Evolutionary conservation across 2,888 invertebrate species (phyloP).

Genomic region (Nemoura dubitans): DNA sequence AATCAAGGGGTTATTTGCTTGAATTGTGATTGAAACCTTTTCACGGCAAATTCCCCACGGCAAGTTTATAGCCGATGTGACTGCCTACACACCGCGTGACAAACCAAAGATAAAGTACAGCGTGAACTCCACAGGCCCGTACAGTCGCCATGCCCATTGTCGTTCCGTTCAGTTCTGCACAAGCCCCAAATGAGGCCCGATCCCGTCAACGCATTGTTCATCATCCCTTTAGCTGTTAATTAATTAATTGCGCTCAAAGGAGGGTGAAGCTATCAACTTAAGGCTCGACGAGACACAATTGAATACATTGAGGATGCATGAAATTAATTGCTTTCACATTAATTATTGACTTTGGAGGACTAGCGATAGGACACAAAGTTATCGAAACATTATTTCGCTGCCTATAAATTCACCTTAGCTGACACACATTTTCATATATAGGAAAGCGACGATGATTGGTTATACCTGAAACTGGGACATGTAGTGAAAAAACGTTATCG

Average conservation of each 20-base stretch:
- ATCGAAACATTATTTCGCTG: background rate
- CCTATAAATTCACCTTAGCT: background rate
- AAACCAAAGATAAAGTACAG: background rate
- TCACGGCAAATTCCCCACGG: background rate
- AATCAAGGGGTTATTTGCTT: background rate
- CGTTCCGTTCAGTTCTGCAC: background rate
- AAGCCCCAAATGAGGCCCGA: background rate
- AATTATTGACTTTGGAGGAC: background rate
- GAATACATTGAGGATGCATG: background rate
- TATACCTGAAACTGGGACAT: background rate
- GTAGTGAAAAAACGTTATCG: background rate
- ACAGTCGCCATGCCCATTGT: background rate
- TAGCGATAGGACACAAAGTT: background rate
- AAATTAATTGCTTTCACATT: background rate
- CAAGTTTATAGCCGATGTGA: background rate
- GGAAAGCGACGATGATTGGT: background rate
- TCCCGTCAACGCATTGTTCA: background rate
- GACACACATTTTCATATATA: background rate
- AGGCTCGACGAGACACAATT: conserved; percentile 9
- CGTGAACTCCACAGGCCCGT: too few relatives aligned
- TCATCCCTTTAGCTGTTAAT: conserved; percentile 28
- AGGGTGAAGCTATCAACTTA: conserved; percentile 8
- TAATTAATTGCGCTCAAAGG: conserved; percentile 23
- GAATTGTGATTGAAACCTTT: conserved; percentile 12
- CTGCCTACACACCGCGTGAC: background rate